A percentile compares a stretch with the other conserved stretches of the same genome.
Evolutionary conservation across 2,888 invertebrate species (phyloP).

Genomic region (Tenthredo notha): DNA sequence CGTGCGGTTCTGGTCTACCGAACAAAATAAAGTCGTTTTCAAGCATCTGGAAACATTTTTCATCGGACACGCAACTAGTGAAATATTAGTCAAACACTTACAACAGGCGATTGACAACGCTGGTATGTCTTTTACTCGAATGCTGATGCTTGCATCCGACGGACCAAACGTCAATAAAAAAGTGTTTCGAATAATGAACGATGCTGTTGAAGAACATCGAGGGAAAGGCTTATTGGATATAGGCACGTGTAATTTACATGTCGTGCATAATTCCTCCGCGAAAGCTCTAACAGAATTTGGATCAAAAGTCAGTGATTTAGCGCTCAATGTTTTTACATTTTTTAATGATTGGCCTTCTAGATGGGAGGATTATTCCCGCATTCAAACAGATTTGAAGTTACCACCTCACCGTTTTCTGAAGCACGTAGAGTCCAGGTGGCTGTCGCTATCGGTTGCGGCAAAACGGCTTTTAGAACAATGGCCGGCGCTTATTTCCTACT

Average conservation of each 20-base stretch:
- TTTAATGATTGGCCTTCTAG: conserved; percentile 55
- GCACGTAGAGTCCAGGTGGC: conserved; percentile 55
- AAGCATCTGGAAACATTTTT: conserved; percentile 2
- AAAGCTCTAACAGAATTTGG: neutral
- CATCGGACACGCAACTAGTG: neutral
- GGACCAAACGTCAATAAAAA: conserved; percentile 15
- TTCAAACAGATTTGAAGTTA: conserved; percentile 5
- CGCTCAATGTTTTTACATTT: conserved; percentile 54
- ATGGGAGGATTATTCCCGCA: conserved; percentile 51
- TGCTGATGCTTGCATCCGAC: neutral
- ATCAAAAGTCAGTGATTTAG: conserved; percentile 52
- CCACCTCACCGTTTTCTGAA: conserved; percentile 52
- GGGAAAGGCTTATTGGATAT: conserved; percentile 46
- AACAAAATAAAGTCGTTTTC: neutral
- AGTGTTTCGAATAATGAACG: neutral
- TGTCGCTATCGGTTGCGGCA: conserved; percentile 50
- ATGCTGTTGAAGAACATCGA: neutral
- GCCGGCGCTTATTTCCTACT: conserved; percentile 55
- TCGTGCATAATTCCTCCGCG: conserved; percentile 37
- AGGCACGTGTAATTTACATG: conserved; percentile 55
- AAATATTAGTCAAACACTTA: neutral
- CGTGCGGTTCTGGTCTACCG: conserved; percentile 7
- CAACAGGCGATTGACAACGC: neutral
- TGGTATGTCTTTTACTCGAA: neutral
- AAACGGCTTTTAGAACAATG: conserved; percentile 52